Evolutionary conservation across 2,797 vertebrate genomes (phyloP).

Genomic region (Amblyraja radiata): DNA sequence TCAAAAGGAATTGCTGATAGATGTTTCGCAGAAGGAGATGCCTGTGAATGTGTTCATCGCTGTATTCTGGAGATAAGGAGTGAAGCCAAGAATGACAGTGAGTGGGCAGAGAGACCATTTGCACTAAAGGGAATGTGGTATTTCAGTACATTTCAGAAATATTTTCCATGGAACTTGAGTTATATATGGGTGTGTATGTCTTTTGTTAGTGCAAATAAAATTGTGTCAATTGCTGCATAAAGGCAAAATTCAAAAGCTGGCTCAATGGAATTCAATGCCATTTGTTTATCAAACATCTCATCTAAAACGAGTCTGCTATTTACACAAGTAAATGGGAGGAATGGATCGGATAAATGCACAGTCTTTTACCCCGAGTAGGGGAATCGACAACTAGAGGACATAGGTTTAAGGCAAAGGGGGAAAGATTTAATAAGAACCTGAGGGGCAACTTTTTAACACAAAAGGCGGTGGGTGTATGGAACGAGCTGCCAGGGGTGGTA

Average conservation of each 20-base stretch:
- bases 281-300: background rate
- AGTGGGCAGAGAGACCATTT: background rate
- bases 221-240: background rate
- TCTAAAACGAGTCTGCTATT: background rate
- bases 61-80: conserved; percentile 14
- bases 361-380: too few relatives aligned
- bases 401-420: too few relatives aligned
- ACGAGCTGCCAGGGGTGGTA: too few relatives aligned
- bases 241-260: background rate
- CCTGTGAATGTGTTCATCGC: background rate
- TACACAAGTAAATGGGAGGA: background rate
- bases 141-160: conserved; percentile 7
- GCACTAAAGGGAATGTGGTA: background rate
- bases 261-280: background rate
- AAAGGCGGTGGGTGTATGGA: too few relatives aligned
- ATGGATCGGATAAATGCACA: too few relatives aligned
- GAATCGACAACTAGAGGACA: too few relatives aligned
- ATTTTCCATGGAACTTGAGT: background rate
- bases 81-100: background rate
- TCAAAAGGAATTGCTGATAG: background rate
- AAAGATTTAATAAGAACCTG: too few relatives aligned
- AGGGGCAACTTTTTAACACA: too few relatives aligned
- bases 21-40: background rate
- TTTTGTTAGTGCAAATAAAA: background rate
- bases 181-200: background rate